Conservation (phyloP, 2,113 vertebrate genomes). For the Beaufortia kweichowensis region DNA sequence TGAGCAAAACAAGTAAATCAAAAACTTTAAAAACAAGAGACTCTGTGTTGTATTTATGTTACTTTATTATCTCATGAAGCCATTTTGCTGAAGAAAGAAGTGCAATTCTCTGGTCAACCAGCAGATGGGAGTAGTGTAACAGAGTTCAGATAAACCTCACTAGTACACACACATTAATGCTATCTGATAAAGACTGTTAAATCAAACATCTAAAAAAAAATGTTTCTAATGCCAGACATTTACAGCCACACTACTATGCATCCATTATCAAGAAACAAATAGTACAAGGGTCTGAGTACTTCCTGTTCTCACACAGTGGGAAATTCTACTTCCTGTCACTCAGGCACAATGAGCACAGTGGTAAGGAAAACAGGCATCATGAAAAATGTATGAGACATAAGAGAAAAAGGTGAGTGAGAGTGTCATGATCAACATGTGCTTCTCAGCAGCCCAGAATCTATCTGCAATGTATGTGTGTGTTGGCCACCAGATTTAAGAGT, state of each 20-base stretch:
- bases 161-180: neutral
- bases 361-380: constrained; percentile 51
- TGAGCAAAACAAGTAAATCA: neutral
- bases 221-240: constrained; percentile 48
- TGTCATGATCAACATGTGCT: constrained; percentile 63
- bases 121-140: constrained; percentile 57
- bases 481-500: constrained; percentile 29
- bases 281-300: constrained; percentile 26
- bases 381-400: constrained; percentile 68
- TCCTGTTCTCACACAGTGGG: constrained; percentile 13
- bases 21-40: neutral
- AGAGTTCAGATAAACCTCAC: constrained; percentile 27
- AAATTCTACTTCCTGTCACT: constrained; percentile 34
- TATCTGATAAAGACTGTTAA: neutral
- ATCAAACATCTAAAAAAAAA: constrained; percentile 36
- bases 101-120: constrained; percentile 28
- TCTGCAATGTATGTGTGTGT: constrained; percentile 45
- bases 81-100: neutral
- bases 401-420: constrained; percentile 56
- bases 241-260: constrained; percentile 39
- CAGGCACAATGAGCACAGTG: constrained; percentile 52
- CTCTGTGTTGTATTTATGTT: neutral
- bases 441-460: constrained; percentile 53
- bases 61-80: neutral
- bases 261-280: constrained; percentile 38